Evolutionary conservation across 2,113 vertebrate genomes (phyloP), one percentile per base, ranked within the genome.

Genomic region (Esox niger): DNA sequence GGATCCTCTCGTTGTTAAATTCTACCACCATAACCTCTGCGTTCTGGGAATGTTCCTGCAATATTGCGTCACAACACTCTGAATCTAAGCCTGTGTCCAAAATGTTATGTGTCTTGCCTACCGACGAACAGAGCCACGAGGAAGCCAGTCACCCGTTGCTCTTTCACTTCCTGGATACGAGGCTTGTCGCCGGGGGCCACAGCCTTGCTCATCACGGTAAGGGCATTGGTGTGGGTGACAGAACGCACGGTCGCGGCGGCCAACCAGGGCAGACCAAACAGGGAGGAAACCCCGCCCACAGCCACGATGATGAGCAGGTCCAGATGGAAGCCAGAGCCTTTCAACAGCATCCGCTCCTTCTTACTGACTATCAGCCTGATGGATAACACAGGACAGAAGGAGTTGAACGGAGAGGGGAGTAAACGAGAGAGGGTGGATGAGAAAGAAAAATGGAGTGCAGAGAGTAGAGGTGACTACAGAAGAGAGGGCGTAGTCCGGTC

Each of bases 131-230:
- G 10, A 0, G 96, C 90, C 23, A 99, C 96, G 78, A 99, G 88
- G 49, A 99, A 90, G 70, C 96, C 96, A 0, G 97, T 98, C 61
- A 99, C 95, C 49, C 97, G 90, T 90, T 99, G 97, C 85, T 99
- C 97, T 84, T 96, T 98, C 81, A 99, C 96, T 79, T 98, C 96
- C 85, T 97, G 94, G 83, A 99, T 95, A 79, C 96, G 95, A 49
- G 96, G 96, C 84, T 97, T 99, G 87, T 99, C 97, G 60, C 97
- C 97, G 0, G 97, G 97, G 0, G 97, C 97, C 43, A 98, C 95
- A 0, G 97, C 95, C 79, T 96, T 98, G 82, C 97, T 98, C 97
- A 98, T 98, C 82, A 99, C 95, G 0, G 96, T 98, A 31, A 99
- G 93, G 0, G 97, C 95, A 0, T 99, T 98, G 88, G 94, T 95